A percentile compares a stretch with the other conserved stretches of the same genome.
phyloP scores from a whole-genome alignment of 2,113 vertebrate species.

The Polypterus bichir region DNA sequence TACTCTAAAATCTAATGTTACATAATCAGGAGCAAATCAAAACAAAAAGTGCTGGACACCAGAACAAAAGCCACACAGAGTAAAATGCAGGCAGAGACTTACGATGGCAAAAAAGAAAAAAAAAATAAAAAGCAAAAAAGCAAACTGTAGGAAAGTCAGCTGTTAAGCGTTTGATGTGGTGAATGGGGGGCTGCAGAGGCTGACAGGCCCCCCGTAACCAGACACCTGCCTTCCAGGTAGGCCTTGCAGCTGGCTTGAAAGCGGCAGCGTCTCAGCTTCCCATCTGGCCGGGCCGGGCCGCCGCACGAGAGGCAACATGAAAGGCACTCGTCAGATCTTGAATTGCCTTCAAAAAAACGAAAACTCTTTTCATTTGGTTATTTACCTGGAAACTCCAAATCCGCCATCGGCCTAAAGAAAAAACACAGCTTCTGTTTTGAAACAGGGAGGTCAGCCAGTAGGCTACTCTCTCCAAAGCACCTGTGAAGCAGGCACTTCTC shows the following conservation, averaged over 20 bases:
- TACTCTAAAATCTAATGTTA: too few species aligned
- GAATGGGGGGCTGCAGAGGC: neutral
- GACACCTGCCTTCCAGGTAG: constrained; percentile 7
- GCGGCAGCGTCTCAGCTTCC: neutral
- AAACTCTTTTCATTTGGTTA: neutral
- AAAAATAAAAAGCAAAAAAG: too few species aligned
- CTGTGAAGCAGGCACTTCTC: too few species aligned
- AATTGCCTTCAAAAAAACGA: neutral
- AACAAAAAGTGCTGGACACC: too few species aligned
- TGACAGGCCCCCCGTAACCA: constrained; percentile 1
- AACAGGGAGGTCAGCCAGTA: too few species aligned
- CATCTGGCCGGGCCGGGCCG: neutral
- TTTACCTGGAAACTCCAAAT: neutral
- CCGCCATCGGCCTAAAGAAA: too few species aligned
- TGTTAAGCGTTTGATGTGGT: constrained; percentile 5
- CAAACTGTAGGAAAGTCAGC: neutral
- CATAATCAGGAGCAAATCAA: too few species aligned
- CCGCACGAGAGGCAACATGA: constrained; percentile 2
- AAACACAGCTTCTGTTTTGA: too few species aligned
- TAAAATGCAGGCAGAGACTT: too few species aligned
- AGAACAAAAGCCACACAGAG: too few species aligned
- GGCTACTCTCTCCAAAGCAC: too few species aligned
- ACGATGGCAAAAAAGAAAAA: too few species aligned
- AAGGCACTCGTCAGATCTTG: constrained; percentile 1
- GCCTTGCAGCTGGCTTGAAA: constrained; percentile 4